Base-by-base conservation (phyloP, 1,140 invertebrate genomes). In the Leptinotarsa lineolata region DNA sequence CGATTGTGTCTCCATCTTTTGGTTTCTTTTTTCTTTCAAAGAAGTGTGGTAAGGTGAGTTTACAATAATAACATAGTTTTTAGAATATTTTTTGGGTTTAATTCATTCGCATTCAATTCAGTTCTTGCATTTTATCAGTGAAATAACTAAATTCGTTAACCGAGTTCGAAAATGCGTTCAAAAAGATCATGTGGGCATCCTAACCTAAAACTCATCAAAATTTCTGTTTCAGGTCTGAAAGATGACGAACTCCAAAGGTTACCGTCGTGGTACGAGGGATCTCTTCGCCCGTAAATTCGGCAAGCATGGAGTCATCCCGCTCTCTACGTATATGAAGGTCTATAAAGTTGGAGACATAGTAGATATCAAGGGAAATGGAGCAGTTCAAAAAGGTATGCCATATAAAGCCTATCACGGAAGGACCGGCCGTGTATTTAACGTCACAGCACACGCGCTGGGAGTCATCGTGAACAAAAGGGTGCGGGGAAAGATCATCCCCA, bases 371-470 rank as follows among this genome's bases (percentile, higher is more conserved):
- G 98, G 97, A 74, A 97, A 99, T 88, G 98, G 98, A 83, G 97
- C 97, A 70, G 96, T 99, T 5, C 98, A 99, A 85, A 99, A 99
- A 85, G 98, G 98, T 85, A 98, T 99, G 96, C 98, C 98, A 30
- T 94, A 97, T 88, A 99, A 99, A 86, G 95, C 91, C 13, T 99
- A 99, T 84, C 98, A 99, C 81, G 98, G 98, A 22, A 98, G 97
- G 86, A 99, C 98, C 75, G 98, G 98, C 15, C 90, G 95, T 78
- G 94, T 99, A 0, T 99, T 95, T 88, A 99, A 99, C 81, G 98
- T 99, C 0, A 99, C 97, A 22, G 92, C 93, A 70, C 97, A 97
- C 83, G 97, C 97, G 80, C 89, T 99, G 71, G 98, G 98, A 82
- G 94, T 99, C 18, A 97, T 99, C 84, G 98, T 99, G 18, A 99